Conservation (phyloP, 2,113 vertebrate genomes). For the Dolichotis patagonum region DNA sequence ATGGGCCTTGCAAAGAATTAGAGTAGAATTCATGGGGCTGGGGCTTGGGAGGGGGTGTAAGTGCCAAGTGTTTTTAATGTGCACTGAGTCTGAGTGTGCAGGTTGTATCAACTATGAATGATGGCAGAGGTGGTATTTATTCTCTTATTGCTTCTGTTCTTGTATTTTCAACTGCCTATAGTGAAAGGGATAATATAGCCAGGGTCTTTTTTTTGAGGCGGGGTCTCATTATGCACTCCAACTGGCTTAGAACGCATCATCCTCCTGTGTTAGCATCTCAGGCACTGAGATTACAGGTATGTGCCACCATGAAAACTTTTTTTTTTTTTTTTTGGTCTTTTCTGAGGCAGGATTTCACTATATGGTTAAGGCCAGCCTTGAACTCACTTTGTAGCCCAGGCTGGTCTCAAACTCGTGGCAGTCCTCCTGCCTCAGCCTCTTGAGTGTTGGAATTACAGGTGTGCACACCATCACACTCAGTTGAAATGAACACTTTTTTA, state of each 20-base stretch:
- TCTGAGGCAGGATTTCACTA: not conserved
- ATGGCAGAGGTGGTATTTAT: not conserved
- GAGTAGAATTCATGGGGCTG: not conserved
- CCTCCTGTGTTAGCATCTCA: not conserved
- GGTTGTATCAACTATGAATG: not conserved
- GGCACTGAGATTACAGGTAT: not conserved
- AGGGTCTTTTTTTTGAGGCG: not conserved
- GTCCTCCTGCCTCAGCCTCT: not conserved
- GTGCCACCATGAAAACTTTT: not conserved
- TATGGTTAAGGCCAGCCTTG: not conserved
- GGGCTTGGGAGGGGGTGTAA: too few relatives aligned
- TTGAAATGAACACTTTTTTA: not conserved
- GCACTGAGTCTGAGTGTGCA: not conserved
- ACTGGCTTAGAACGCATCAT: not conserved
- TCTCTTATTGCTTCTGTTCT: constrained; percentile 28
- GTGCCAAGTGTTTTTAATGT: not conserved
- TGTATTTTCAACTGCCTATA: constrained; percentile 22
- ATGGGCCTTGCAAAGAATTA: not conserved
- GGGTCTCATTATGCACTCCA: not conserved
- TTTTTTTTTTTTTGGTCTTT: not conserved
- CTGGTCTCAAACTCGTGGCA: not conserved
- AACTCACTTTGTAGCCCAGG: not conserved
- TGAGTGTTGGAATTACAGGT: not conserved
- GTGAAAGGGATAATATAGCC: not conserved
- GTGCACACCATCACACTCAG: not conserved